Evolutionary conservation across 2,113 vertebrate species (phyloP), one percentile per base, ranked within the genome.

Genomic region (Lethenteron reissneri): DNA sequence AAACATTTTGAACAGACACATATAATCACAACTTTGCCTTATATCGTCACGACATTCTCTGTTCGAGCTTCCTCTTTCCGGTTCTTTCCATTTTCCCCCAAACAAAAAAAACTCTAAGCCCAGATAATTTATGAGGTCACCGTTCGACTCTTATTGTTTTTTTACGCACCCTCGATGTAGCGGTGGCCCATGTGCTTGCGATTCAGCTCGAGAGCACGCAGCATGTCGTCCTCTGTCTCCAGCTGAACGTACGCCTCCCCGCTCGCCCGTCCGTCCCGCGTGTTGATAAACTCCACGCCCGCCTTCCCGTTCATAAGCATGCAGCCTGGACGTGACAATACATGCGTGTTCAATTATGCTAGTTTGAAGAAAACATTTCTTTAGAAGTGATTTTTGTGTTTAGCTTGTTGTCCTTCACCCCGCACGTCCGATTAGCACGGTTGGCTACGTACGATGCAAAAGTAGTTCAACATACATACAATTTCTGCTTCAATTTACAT

Each of bases 101-200:
- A 41, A 41, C 41, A 41, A 41, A 41, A 41, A 41, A 41, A 41
- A 6, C 41, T 5, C 41, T 41, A 6, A 41, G 5, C 41, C 41
- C 41, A 41, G 41, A 6, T 41, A 41, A 41, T 41, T 41, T 41
- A 41, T 41, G 41, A 41, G 41, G 41, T 41, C 41, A 41, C 41
- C 6, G 41, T 41, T 41, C 41, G 41, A 41, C 41, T 41, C 41
- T 5, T 41, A 6, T 41, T 41, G 41, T 41, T 5, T 41, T 41
- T 41, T 41, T 41, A 41, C 41, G 77, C 19, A 87, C 85, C 85
- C 79, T 87, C 85, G 71, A 87, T 82, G 72, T 87, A 87, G 76
- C 85, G 78, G 74, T 86, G 85, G 19, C 85, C 85, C 85, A 87
- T 86, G 74, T 86, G 85, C 81, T 87, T 86, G 57, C 85, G 83